Evolutionary conservation across 2,797 vertebrate genomes (phyloP), one percentile per base, ranked within the genome.

Genomic region (Diceros bicornis): DNA sequence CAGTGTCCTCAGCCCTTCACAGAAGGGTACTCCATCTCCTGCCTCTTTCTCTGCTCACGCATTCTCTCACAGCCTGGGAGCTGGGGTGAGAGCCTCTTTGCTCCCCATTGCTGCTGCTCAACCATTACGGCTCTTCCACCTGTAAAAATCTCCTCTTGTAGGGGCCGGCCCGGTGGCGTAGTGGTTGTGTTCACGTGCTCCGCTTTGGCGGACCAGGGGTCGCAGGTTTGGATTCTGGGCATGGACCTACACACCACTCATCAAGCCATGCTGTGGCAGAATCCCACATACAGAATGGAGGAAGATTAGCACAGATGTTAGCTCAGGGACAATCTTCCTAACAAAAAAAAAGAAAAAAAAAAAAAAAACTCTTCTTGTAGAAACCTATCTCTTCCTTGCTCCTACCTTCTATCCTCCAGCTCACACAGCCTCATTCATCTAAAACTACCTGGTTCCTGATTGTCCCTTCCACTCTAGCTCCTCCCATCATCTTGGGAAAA

Each of bases 21-120:
- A 44, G 62, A 41, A 77, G 13, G 61, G 14, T 10, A 10, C 44
- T 37, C 10, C 0, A 1, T 55, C 44, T 47, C 77, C 68, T 3
- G 27, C 18, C 37, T 7, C 50, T 50, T 50, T 23, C 50, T 52
- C 66, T 55, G 55, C 21, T 14, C 18, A 6, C 20, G 14, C 50
- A 2, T 27, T 57, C 50, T 52, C n/a, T 34, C 68, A 20, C 1
- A 3, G 14, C n/a, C 18, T 18, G 69, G 14, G 9, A 13, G 20
- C 20, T 6, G 29, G 4, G 3, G 34, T 0, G 10, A 27, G 68
- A 29, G 9, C 23, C 23, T 61, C 52, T 10, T 5, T 4, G 34
- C 16, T 34, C 32, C 32, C 25, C 34, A 1, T 14, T 6, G 47
- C 69, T n/a, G 23, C 27, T 3, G 52, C 47, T 82, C 0, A 0